Evolutionary conservation across 1,140 invertebrate species (phyloP).

Genomic region (Papilio machaon): DNA sequence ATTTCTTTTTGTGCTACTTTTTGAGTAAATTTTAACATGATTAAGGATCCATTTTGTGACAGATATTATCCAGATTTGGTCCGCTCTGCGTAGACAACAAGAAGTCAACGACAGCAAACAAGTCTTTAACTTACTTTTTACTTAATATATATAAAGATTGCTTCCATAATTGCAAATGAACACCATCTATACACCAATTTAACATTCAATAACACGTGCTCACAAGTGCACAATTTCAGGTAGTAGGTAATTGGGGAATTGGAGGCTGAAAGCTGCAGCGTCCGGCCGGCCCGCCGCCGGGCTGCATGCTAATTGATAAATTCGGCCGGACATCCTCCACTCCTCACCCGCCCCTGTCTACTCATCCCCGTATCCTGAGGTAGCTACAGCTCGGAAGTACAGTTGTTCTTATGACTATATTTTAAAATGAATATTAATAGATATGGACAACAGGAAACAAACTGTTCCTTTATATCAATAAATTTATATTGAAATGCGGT

Average conservation of each 20-base stretch:
- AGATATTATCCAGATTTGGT: too few relatives aligned
- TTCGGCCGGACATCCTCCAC: slow-evolving; percentile 47
- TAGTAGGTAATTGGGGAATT: slow-evolving; percentile 20
- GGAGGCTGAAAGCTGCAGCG: slow-evolving; percentile 37
- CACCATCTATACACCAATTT: not conserved
- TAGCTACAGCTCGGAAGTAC: slow-evolving; percentile 19
- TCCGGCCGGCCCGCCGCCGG: not conserved
- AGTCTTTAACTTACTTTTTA: not conserved
- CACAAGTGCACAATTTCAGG: not conserved
- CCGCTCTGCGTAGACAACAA: not conserved
- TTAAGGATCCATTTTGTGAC: too few relatives aligned
- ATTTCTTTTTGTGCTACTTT: too few relatives aligned
- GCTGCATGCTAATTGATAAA: slow-evolving; percentile 64
- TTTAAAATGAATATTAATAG: not conserved
- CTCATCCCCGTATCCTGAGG: slow-evolving; percentile 42
- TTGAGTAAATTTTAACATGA: too few relatives aligned
- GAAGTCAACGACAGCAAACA: too few relatives aligned
- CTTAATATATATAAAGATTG: not conserved
- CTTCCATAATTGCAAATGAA: not conserved
- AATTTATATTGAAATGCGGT: too few relatives aligned
- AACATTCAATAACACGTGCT: not conserved
- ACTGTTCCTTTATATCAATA: too few relatives aligned
- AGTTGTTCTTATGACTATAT: not conserved
- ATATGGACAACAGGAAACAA: too few relatives aligned
- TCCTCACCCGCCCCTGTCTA: slow-evolving; percentile 25